Conservation (phyloP, 2,113 vertebrate species). For the Zonotrichia leucophrys region DNA sequence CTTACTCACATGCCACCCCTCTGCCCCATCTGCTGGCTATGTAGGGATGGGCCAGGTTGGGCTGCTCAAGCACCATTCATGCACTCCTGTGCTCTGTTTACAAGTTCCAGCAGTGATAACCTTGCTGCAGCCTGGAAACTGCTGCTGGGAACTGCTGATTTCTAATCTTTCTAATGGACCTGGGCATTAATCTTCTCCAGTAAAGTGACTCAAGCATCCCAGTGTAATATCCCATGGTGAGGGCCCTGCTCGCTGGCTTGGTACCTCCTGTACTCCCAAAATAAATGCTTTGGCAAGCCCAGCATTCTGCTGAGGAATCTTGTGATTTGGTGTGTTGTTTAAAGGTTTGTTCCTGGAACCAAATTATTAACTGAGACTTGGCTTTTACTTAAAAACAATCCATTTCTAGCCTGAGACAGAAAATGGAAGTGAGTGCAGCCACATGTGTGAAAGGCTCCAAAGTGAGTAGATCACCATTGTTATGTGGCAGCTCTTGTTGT, state of each 20-base stretch:
- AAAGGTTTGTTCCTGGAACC: constrained; percentile 11
- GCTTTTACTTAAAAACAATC: constrained; percentile 15
- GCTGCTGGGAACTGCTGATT: neutral
- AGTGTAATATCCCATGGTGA: neutral
- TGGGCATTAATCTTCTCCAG: neutral
- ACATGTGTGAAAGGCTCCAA: neutral
- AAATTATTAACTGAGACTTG: constrained; percentile 34
- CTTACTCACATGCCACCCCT: neutral
- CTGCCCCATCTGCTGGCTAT: neutral
- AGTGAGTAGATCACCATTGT: neutral
- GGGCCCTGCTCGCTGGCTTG: neutral
- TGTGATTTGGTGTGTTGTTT: neutral
- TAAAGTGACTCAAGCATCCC: neutral
- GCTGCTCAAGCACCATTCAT: neutral
- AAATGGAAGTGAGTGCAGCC: constrained; percentile 15
- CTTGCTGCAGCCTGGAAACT: neutral
- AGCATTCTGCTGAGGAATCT: neutral
- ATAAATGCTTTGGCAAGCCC: neutral
- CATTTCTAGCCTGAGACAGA: neutral
- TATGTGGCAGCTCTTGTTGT: neutral
- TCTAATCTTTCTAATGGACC: neutral
- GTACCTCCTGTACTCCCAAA: neutral
- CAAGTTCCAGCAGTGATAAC: neutral
- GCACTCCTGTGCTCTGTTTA: neutral
- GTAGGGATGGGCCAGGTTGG: neutral